Evolutionary conservation across 2,797 vertebrate species (phyloP).

Genomic region (Micrastur ruficollis): DNA sequence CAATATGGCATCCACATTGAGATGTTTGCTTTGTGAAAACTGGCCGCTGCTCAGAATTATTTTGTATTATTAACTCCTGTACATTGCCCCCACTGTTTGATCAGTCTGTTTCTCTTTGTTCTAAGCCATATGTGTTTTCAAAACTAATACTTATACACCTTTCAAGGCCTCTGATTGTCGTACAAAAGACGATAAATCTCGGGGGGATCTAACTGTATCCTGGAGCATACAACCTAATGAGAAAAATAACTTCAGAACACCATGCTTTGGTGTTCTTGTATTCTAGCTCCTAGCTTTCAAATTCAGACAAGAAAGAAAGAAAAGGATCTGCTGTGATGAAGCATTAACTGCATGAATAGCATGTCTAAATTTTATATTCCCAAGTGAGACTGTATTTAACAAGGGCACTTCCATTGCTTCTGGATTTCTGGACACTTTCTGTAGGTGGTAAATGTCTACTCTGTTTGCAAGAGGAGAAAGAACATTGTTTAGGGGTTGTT

Average conservation of each 20-base stretch:
- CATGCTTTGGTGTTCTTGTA: slow-evolving; percentile 55
- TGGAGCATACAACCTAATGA: slow-evolving; percentile 56
- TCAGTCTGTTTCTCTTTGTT: slow-evolving; percentile 65
- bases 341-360: slow-evolving; percentile 43
- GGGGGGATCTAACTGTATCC: slow-evolving; percentile 47
- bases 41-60: slow-evolving; percentile 57
- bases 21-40: slow-evolving; percentile 60
- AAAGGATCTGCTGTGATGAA: not conserved
- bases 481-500: accelerated
- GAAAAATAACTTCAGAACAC: slow-evolving; percentile 63
- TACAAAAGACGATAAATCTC: slow-evolving; percentile 59
- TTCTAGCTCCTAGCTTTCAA: slow-evolving; percentile 44
- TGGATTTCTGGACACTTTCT: slow-evolving; percentile 13
- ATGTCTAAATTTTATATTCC: slow-evolving; percentile 27
- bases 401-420: slow-evolving; percentile 7
- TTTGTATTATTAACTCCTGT: slow-evolving; percentile 65
- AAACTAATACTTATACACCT: slow-evolving; percentile 69
- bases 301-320: not conserved
- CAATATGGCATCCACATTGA: slow-evolving; percentile 67
- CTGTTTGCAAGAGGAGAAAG: not conserved
- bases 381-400: slow-evolving; percentile 5
- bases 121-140: slow-evolving; percentile 67
- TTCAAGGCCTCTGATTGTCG: slow-evolving; percentile 58
- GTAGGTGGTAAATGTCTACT: not conserved
- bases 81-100: slow-evolving; percentile 56